Percentiles rank a stretch among this genome's conserved stretches.
phyloP scores from a whole-genome alignment of 2,888 invertebrate species.

The Diachrysia chrysitis region DNA sequence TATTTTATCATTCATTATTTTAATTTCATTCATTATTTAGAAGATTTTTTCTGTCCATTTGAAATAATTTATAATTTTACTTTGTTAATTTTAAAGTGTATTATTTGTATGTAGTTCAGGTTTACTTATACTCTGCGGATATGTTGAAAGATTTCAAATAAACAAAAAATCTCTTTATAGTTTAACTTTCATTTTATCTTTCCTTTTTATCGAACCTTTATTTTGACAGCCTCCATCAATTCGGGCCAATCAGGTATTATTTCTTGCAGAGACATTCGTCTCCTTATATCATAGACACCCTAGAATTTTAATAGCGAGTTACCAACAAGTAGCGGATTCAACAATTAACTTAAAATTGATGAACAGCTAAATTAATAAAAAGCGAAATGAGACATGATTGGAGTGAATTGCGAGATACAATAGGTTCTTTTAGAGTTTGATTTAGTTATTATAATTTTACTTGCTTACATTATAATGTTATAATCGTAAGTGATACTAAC shows the following conservation, averaged over 20 bases:
- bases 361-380: slow-evolving; percentile 64
- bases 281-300: slow-evolving; percentile 91
- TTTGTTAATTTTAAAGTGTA: neutral
- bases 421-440: slow-evolving; percentile 16
- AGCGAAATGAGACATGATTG: slow-evolving; percentile 57
- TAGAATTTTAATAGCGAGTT: slow-evolving; percentile 87
- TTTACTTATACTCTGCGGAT: neutral
- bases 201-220: slow-evolving; percentile 91
- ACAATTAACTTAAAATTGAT: slow-evolving; percentile 53
- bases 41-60: slow-evolving; percentile 73
- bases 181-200: slow-evolving; percentile 74
- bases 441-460: slow-evolving; percentile 18
- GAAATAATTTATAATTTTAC: slow-evolving; percentile 48
- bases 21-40: slow-evolving; percentile 81
- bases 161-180: slow-evolving; percentile 63
- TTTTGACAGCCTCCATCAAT: slow-evolving; percentile 91
- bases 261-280: slow-evolving; percentile 92
- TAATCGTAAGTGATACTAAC: slow-evolving; percentile 65
- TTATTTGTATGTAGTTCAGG: neutral
- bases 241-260: slow-evolving; percentile 94
- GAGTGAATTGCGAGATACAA: slow-evolving; percentile 33
- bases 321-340: slow-evolving; percentile 62
- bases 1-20: slow-evolving; percentile 77
- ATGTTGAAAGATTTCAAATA: slow-evolving; percentile 66
- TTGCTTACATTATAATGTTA: slow-evolving; percentile 42